phyloP scores from a whole-genome alignment of 2,888 invertebrate species.

The Chaetoderma sp. region DNA sequence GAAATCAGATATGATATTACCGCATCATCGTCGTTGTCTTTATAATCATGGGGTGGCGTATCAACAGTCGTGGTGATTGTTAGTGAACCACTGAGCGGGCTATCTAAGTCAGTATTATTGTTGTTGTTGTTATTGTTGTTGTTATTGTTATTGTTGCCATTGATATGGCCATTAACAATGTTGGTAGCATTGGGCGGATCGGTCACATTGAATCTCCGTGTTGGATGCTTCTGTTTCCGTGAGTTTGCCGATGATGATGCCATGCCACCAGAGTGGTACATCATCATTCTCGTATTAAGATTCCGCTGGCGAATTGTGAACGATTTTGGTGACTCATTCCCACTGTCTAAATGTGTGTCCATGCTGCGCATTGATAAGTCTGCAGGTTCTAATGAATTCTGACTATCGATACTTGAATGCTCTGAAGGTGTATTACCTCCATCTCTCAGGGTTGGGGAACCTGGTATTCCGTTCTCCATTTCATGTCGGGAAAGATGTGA shows the following conservation, averaged over 20 bases:
- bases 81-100: neutral
- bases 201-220: slow-evolving; percentile 51
- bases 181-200: slow-evolving; percentile 13
- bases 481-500: slow-evolving; percentile 2
- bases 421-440: slow-evolving; percentile 37
- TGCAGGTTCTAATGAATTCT: neutral
- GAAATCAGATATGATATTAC: slow-evolving; percentile 52
- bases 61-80: neutral
- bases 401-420: slow-evolving; percentile 55
- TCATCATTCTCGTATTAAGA: slow-evolving; percentile 31
- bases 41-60: slow-evolving; percentile 13
- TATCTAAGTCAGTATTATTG: neutral
- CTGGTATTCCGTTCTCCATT: neutral
- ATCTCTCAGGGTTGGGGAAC: neutral
- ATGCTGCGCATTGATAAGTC: neutral
- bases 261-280: too few relatives aligned
- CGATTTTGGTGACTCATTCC: neutral
- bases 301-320: slow-evolving; percentile 36
- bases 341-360: too few relatives aligned
- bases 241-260: slow-evolving; percentile 44
- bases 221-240: slow-evolving; percentile 60
- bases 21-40: slow-evolving; percentile 44
- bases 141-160: too few relatives aligned
- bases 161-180: too few relatives aligned
- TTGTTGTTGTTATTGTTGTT: too few relatives aligned